Conservation (phyloP, 2,113 vertebrate genomes). For the Procapra przewalskii region DNA sequence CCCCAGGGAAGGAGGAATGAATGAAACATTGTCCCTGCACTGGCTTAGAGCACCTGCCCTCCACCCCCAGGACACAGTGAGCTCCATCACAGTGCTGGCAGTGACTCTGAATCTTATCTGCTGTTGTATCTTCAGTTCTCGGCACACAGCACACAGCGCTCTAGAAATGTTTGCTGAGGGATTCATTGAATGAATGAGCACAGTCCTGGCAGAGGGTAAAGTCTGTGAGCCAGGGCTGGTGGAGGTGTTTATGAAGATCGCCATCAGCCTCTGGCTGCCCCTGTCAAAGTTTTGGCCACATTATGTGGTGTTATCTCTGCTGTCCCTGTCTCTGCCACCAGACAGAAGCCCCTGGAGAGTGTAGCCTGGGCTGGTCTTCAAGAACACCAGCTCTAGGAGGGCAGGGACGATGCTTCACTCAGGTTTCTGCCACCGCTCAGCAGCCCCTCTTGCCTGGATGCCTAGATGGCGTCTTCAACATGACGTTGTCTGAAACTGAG, state of each 20-base stretch:
- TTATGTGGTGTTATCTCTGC: not conserved
- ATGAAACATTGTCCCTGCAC: not conserved
- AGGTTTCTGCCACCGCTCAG: not conserved
- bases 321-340: not conserved
- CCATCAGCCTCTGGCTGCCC: not conserved
- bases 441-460: not conserved
- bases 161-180: not conserved
- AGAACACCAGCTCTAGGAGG: not conserved
- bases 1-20: not conserved
- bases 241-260: not conserved
- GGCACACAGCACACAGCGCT: not conserved
- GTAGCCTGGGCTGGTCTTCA: not conserved
- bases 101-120: not conserved
- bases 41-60: not conserved
- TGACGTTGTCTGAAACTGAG: not conserved
- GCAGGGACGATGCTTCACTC: not conserved
- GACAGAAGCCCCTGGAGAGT: not conserved
- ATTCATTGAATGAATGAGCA: not conserved
- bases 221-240: not conserved
- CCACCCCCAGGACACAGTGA: accelerated
- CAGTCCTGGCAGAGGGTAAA: not conserved
- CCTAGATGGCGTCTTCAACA: not conserved
- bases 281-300: not conserved
- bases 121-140: not conserved
- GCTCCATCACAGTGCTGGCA: not conserved